phyloP scores from a whole-genome alignment of 2,888 invertebrate species.

The Congeria kusceri region DNA sequence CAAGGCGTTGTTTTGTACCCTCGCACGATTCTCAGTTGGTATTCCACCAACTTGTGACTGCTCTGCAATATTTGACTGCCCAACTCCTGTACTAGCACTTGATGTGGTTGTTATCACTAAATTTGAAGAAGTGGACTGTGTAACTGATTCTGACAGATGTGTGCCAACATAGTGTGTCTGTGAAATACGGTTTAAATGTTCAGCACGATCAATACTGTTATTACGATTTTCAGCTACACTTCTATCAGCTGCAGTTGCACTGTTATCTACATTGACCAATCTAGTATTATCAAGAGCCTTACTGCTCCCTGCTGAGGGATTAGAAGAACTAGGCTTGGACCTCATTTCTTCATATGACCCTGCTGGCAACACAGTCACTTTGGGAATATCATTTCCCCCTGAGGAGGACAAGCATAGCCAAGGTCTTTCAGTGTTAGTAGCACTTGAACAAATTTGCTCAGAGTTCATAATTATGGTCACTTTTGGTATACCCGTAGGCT shows the following conservation, averaged over 20 bases:
- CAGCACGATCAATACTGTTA: background rate
- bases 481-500: slow-evolving; percentile 37
- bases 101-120: background rate
- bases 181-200: background rate
- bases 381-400: slow-evolving; percentile 7
- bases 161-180: too few species aligned
- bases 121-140: background rate
- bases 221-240: background rate
- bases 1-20: slow-evolving; percentile 3
- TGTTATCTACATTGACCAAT: background rate
- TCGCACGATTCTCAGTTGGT: background rate
- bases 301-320: background rate
- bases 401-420: background rate
- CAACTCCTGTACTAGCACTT: background rate
- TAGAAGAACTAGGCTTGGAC: background rate
- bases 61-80: background rate
- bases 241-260: background rate
- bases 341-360: background rate
- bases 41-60: background rate
- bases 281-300: background rate
- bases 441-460: background rate
- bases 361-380: slow-evolving; percentile 21
- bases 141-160: background rate
- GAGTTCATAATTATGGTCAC: slow-evolving; percentile 45
- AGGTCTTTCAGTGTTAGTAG: background rate